Evolutionary conservation across 2,113 vertebrate species (phyloP), one percentile per base, ranked within the genome.

Genomic region (Echinops telfairi): DNA sequence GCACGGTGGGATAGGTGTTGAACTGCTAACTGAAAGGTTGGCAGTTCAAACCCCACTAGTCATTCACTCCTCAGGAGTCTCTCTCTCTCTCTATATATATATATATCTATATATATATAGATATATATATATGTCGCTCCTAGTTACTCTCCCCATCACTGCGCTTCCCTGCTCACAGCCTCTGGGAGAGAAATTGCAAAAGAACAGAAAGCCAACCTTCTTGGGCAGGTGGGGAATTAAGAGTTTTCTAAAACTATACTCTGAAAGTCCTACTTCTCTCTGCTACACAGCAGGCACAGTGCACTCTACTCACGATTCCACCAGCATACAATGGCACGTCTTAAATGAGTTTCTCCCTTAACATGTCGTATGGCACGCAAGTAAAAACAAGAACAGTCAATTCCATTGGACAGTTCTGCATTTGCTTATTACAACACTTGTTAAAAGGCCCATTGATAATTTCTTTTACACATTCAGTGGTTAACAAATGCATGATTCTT

Each of bases 401-500:
- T 85, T 97, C 43, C 91, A 89, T 0, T 47, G 12, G 33, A 40
- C 85, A 40, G 78, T 64, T 86, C 2, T 83, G 62, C 84, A 93
- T 88, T 91, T 95, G 86, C 94, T 97, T 94, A 86, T 75, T 92
- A 2, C 1, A 68, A 70, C 77, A 86, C 78, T 29, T 91, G 93
- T 88, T 95, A 94, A 93, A 90, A 90, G 0, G 0, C 82, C 89
- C 90, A 5, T 0, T 40, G 43, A 53, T 92, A 60, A 70, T 71
- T 58, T 91, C 43, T 91, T 87, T 90, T 57, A 95, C 83, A 84
- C 64, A 89, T 79, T 89, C 47, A 90, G 25, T 0, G 78, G 77
- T 14, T 89, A 96, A 95, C 89, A 95, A 94, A 89, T 36, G 38
- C 89, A 25, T 89, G 76, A 94, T 94, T 96, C 97, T 68, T 87